Conservation (phyloP, 2,797 vertebrate species). For the Fringilla coelebs region DNA sequence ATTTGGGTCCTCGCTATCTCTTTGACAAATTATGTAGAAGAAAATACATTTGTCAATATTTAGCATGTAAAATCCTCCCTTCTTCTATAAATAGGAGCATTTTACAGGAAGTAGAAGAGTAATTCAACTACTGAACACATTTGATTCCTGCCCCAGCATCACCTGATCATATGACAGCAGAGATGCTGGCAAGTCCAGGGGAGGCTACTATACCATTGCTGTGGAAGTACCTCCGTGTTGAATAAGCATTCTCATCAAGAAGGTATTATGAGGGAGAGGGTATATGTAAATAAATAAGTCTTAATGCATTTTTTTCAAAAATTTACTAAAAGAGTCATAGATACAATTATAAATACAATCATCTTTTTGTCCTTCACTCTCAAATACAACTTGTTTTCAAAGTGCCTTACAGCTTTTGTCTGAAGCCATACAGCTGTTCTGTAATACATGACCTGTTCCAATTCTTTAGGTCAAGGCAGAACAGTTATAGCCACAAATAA, state of each 20-base stretch:
- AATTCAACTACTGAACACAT: not conserved
- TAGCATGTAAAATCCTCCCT: not conserved
- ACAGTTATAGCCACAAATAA: not conserved
- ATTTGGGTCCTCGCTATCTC: not conserved
- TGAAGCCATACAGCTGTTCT: not conserved
- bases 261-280: not conserved
- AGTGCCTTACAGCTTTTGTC: not conserved
- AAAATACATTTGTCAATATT: not conserved
- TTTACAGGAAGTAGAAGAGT: not conserved
- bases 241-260: not conserved
- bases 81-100: not conserved
- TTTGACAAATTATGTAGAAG: not conserved
- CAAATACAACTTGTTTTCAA: not conserved
- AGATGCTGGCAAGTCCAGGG: not conserved
- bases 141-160: not conserved
- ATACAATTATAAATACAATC: not conserved
- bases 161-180: not conserved
- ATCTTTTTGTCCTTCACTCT: not conserved
- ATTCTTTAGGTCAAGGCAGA: not conserved
- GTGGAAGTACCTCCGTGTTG: not conserved
- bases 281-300: not conserved
- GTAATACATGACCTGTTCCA: not conserved
- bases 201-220: rapidly evolving
- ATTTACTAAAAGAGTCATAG: not conserved
- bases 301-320: not conserved